Percentiles rank a stretch among this genome's conserved stretches.
Evolutionary conservation across 1,140 invertebrate species (phyloP).

Genomic region (Aricia agestis): DNA sequence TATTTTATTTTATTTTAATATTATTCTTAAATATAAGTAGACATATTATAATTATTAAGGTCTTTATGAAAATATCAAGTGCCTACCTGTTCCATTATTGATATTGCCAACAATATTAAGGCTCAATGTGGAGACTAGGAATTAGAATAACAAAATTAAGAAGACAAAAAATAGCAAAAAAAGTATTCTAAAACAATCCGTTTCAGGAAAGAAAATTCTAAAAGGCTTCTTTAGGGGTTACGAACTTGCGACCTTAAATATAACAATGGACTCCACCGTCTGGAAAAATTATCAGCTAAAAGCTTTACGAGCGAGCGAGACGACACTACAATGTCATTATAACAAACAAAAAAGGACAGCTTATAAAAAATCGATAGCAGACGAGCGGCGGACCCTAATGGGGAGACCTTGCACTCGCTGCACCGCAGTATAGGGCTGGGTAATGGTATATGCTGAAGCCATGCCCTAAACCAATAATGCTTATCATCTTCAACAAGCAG

Average conservation of each 20-base stretch:
- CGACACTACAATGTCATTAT: conserved; percentile 20
- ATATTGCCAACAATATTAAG: no score
- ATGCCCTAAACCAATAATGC: no score
- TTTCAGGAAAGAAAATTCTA: neutral
- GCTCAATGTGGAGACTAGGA: no score
- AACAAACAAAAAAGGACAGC: conserved; percentile 36
- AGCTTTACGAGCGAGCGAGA: conserved; percentile 29
- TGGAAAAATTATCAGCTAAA: neutral
- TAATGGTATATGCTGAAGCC: neutral
- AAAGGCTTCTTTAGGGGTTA: neutral
- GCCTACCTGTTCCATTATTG: no score
- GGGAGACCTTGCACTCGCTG: conserved; percentile 1
- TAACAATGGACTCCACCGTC: neutral
- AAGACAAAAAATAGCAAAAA: no score
- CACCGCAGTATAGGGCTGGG: neutral
- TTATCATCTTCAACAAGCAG: no score
- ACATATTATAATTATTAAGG: no score
- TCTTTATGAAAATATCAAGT: no score
- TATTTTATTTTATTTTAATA: no score
- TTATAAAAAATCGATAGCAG: conserved; percentile 44
- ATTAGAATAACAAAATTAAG: no score
- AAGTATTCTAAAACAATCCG: no score
- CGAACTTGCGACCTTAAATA: neutral
- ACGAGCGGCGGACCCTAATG: conserved; percentile 11
- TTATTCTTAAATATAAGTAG: no score